Base-by-base conservation (phyloP, 2,113 vertebrate species). In the Thymallus thymallus region DNA sequence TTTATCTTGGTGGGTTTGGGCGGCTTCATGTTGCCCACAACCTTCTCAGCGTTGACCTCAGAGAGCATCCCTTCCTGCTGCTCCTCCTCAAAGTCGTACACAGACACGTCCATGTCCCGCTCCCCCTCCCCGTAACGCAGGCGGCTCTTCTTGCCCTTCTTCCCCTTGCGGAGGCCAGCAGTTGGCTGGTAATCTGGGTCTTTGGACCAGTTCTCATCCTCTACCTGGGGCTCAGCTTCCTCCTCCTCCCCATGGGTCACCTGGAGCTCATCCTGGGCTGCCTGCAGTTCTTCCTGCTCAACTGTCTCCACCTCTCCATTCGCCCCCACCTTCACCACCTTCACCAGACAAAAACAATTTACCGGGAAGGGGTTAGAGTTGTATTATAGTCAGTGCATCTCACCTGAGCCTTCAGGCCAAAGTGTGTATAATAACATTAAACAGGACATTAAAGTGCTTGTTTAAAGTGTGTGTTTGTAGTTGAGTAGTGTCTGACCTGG, bases 1-100 rank as follows among this genome's bases (percentile, higher is more conserved):
- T 96, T 96, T 82, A 96, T 96, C 93, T 96, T 96, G 72, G 95
- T 96, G 84, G 95, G 95, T 84, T 96, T 96, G 45, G 95, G 95
- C 18, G 95, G 95, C 75, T 96, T 96, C 95, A 96, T 96, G 84
- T 95, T 96, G 87, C 95, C 95, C 84, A 96, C 95, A 76, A 96
- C 95, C 82, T 96, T 96, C 86, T 96, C 95, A 56, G 95, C 95
- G 82, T 96, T 96, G 82, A 96, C 95, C 70, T 96, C 95, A 0
- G 95, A 96, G 22, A 96, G 89, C 72, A 96, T 89, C 55, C 95
- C 95, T 78, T 96, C 95, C 84, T 96, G 95, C 68, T 96, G 95
- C 68, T 96, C 95, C 85, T 96, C 95, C 82, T 96, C 95, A 78
- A 96, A 96, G 77, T 96, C 95, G 6, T 96, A 96, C 22, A 96